Percentiles rank a stretch among this genome's conserved stretches.
phyloP scores from a whole-genome alignment of 2,113 vertebrate genomes.

The Cygnus atratus region DNA sequence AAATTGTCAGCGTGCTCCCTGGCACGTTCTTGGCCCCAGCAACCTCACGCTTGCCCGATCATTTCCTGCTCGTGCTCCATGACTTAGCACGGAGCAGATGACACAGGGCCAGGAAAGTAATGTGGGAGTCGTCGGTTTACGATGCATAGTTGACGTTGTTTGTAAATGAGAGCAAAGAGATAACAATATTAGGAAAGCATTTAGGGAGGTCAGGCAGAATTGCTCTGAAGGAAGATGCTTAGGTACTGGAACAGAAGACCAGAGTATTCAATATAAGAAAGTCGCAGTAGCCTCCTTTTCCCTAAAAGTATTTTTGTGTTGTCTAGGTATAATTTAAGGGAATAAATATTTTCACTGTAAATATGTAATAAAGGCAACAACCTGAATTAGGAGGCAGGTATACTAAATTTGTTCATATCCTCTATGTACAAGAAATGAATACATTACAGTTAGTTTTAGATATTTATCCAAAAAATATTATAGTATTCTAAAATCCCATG shows the following conservation, averaged over 20 bases:
- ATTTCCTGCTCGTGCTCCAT: not conserved
- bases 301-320: not conserved
- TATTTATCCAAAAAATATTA: not conserved
- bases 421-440: not conserved
- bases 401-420: not conserved
- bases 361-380: not conserved
- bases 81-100: not conserved
- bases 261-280: not conserved
- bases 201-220: not conserved
- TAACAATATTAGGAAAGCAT: not conserved
- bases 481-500: not conserved
- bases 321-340: not conserved
- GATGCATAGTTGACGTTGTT: not conserved
- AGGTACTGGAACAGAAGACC: not conserved
- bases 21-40: slow-evolving; percentile 5
- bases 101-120: not conserved
- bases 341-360: not conserved
- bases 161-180: not conserved
- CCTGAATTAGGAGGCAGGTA: not conserved
- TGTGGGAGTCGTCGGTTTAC: not conserved
- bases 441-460: not conserved
- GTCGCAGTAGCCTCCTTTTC: not conserved
- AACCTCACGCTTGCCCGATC: not conserved
- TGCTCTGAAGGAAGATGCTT: not conserved
- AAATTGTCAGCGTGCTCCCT: not conserved